These are phyloP conservation scores for Trochalopteron elliotii DNA, from an alignment of 2,113 vertebrate genomes.

Conservation along the genomic window DNA sequence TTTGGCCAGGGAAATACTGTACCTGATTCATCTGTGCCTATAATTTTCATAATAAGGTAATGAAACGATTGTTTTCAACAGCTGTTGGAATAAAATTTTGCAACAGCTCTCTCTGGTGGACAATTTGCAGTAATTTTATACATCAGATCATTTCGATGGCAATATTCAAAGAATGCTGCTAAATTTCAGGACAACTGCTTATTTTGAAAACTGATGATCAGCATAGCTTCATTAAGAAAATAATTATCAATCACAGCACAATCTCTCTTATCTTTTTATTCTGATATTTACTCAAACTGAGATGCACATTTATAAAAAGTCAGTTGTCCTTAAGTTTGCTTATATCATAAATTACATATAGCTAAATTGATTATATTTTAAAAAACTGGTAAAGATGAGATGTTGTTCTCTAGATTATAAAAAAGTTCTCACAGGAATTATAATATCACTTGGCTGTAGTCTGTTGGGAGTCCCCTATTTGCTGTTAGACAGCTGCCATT, in stretches of 20 bases:
- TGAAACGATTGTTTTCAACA: not conserved
- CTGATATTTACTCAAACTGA: not conserved
- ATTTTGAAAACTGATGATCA: not conserved
- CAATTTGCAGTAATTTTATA: not conserved
- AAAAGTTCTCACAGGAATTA: not conserved
- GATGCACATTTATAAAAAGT: not conserved
- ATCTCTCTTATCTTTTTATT: not conserved
- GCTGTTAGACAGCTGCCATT: not conserved
- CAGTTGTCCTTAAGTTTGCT: not conserved
- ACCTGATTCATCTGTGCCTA: not conserved
- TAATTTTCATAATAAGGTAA: not conserved
- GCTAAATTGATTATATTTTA: not conserved
- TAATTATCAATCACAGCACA: not conserved
- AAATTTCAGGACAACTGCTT: not conserved
- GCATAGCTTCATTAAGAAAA: not conserved
- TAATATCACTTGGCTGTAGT: not conserved
- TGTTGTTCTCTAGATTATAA: not conserved
- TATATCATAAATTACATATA: not conserved
- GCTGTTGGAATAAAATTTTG: conserved; percentile 22
- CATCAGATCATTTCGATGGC: not conserved
- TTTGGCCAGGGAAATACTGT: not conserved
- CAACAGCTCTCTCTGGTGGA: conserved; percentile 73
- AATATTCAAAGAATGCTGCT: not conserved
- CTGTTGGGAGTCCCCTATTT: not conserved
- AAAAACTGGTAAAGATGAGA: not conserved